Conservation (phyloP, 2,888 invertebrate species). For the Caenorhabditis sinica region DNA sequence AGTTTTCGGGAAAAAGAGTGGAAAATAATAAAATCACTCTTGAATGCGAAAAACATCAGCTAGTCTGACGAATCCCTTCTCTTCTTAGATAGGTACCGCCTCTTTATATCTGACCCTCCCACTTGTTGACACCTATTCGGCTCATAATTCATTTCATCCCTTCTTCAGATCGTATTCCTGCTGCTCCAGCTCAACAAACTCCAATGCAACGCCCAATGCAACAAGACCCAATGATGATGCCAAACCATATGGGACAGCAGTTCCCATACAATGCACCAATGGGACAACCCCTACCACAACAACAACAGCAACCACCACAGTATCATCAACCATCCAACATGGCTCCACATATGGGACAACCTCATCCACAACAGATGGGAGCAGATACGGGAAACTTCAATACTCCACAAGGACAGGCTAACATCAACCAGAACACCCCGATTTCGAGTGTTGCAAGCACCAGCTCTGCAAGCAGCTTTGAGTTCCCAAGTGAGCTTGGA, state of each 20-base stretch:
- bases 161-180: slow-evolving; percentile 52
- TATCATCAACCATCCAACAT: slow-evolving; percentile 35
- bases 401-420: slow-evolving; percentile 45
- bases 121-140: slow-evolving; percentile 44
- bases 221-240: slow-evolving; percentile 51
- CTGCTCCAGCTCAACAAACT: slow-evolving; percentile 1
- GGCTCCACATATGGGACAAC: slow-evolving; percentile 47
- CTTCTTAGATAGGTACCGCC: slow-evolving; percentile 23
- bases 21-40: slow-evolving; percentile 44
- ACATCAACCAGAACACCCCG: slow-evolving; percentile 50
- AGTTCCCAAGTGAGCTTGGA: slow-evolving; percentile 58
- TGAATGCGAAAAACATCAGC: slow-evolving; percentile 40
- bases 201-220: slow-evolving; percentile 28
- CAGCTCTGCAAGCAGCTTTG: slow-evolving; percentile 55
- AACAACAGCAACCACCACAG: slow-evolving; percentile 30
- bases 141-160: slow-evolving; percentile 37
- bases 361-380: slow-evolving; percentile 33
- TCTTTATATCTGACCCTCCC: slow-evolving; percentile 35
- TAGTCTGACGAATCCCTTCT: slow-evolving; percentile 42
- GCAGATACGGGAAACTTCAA: slow-evolving; percentile 37
- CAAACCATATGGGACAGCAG: slow-evolving; percentile 45
- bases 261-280: slow-evolving; percentile 21
- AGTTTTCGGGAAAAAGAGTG: neutral
- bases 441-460: slow-evolving; percentile 66
- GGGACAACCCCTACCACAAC: slow-evolving; percentile 24